Conservation (phyloP, 1,140 invertebrate species). For the Tetragnatha versicolor region DNA sequence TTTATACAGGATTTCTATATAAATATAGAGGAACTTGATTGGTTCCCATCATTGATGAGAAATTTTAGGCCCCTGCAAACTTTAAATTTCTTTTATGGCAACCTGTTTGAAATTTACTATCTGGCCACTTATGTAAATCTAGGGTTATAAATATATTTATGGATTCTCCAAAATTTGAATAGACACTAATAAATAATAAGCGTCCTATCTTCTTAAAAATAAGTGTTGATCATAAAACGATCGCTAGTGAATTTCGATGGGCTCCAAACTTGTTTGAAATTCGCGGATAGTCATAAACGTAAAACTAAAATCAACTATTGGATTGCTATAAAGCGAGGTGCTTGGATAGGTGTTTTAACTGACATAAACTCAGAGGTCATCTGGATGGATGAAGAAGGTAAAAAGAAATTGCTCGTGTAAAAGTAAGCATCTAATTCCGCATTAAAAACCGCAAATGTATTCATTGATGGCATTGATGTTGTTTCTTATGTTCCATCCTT, state of each 20-base stretch:
- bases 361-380: background rate
- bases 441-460: no score
- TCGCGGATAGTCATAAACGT: constrained; percentile 30
- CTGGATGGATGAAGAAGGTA: background rate
- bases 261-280: constrained; percentile 32
- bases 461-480: no score
- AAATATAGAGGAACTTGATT: constrained; percentile 12
- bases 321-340: constrained; percentile 6
- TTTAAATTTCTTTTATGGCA: constrained; percentile 33
- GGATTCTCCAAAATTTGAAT: constrained; percentile 35
- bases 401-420: background rate
- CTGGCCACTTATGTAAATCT: constrained; percentile 41
- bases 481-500: no score
- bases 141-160: constrained; percentile 48
- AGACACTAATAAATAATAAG: constrained; percentile 36
- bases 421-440: background rate
- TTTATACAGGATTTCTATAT: background rate
- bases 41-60: background rate
- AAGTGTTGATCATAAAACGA: constrained; percentile 26
- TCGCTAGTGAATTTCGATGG: background rate
- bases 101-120: constrained; percentile 33
- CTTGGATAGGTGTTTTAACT: constrained; percentile 22
- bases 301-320: constrained; percentile 15
- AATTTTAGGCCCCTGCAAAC: background rate
- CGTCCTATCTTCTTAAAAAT: constrained; percentile 21